phyloP scores from a whole-genome alignment of 2,797 vertebrate species.

The Protosalanx chinensis region DNA sequence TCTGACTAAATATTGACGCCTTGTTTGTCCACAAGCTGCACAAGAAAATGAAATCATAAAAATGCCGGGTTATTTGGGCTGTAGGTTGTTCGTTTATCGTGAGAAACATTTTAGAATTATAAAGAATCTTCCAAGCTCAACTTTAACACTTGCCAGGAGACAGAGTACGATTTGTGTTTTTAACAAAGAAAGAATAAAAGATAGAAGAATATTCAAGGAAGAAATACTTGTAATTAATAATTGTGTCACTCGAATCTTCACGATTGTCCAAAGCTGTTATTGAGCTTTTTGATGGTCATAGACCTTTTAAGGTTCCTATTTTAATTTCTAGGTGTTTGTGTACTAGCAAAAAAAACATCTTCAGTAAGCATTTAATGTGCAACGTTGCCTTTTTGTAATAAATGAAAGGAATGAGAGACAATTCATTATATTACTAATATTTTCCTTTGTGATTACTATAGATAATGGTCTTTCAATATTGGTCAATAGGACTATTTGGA shows the following conservation, averaged over 20 bases:
- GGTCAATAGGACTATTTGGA: constrained; percentile 50
- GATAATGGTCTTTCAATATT: constrained; percentile 45
- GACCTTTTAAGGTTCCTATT: background rate
- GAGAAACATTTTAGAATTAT: too few species aligned
- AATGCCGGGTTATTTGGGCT: too few species aligned
- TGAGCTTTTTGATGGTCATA: background rate
- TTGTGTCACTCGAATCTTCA: background rate
- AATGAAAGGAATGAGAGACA: constrained; percentile 43
- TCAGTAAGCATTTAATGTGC: background rate
- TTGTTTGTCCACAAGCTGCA: background rate
- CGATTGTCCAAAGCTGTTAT: background rate
- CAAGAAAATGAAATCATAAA: background rate
- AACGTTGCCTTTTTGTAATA: background rate
- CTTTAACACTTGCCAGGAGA: background rate
- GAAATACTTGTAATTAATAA: background rate
- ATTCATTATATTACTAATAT: constrained; percentile 47
- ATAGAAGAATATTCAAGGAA: background rate
- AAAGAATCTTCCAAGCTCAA: too few species aligned
- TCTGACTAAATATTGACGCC: background rate
- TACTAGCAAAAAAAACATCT: background rate
- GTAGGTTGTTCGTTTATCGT: too few species aligned
- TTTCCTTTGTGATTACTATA: constrained; percentile 38
- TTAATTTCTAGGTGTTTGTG: background rate
- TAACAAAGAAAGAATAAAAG: background rate
- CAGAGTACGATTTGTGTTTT: background rate